These are phyloP conservation scores for Progne subis DNA, from an alignment of 2,113 vertebrate genomes.

Conservation along the genomic window DNA sequence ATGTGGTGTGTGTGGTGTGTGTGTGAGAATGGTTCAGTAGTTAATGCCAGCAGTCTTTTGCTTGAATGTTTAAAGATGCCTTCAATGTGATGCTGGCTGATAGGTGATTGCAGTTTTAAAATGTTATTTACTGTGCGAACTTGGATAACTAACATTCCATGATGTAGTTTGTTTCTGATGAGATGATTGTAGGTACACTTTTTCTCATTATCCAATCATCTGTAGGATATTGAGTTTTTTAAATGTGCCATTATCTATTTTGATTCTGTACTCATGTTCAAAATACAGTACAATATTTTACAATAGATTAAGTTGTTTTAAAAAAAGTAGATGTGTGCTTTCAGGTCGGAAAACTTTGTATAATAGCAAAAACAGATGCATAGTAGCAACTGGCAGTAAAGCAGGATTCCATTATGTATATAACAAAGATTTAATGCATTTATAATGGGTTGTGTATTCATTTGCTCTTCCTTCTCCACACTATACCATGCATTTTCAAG, in stretches of 20 bases:
- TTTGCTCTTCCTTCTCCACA: conserved; percentile 73
- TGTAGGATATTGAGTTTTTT: conserved; percentile 87
- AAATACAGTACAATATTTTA: conserved; percentile 86
- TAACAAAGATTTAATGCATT: conserved; percentile 76
- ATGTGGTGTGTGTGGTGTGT: conserved; percentile 70
- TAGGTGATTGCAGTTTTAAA: conserved; percentile 81
- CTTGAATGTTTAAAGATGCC: conserved; percentile 91
- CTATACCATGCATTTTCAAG: conserved; percentile 65
- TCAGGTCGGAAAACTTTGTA: conserved; percentile 77
- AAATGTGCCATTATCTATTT: conserved; percentile 91
- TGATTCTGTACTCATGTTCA: conserved; percentile 83
- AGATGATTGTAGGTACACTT: conserved; percentile 93
- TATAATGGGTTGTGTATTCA: conserved; percentile 78
- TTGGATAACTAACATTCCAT: conserved; percentile 91
- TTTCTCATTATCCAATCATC: conserved; percentile 86
- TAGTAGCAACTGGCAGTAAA: conserved; percentile 81
- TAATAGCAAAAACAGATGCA: conserved; percentile 78
- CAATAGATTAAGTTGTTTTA: conserved; percentile 80
- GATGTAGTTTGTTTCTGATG: conserved; percentile 89
- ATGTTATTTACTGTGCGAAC: conserved; percentile 82
- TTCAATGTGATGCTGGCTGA: conserved; percentile 86
- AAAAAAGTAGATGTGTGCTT: conserved; percentile 78
- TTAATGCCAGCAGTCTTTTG: conserved; percentile 82
- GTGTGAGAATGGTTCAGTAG: conserved; percentile 76
- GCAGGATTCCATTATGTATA: conserved; percentile 82